A percentile compares a stretch with the other conserved stretches of the same genome.
These are phyloP conservation scores for Isichthys henryi DNA, from an alignment of 2,113 vertebrate species.

Conservation along the genomic window DNA sequence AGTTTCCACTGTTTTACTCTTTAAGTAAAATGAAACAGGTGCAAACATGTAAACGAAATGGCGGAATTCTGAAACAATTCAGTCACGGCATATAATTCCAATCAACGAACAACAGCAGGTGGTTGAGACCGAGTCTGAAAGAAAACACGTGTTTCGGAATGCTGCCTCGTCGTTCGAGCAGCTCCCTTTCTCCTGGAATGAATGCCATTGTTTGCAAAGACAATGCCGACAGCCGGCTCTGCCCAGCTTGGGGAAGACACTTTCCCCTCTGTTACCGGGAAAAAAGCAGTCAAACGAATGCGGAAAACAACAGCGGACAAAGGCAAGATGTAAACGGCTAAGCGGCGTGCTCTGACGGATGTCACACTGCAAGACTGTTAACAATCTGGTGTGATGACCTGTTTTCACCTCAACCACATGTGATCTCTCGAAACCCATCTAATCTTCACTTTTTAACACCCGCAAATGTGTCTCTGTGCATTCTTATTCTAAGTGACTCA, in stretches of 20 bases:
- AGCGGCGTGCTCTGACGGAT: neutral
- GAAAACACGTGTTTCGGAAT: neutral
- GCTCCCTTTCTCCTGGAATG: neutral
- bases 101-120: neutral
- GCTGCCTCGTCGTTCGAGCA: neutral
- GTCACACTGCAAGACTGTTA: neutral
- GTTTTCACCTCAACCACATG: neutral
- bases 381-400: neutral
- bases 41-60: neutral
- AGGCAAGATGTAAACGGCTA: neutral
- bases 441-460: neutral
- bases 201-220: neutral
- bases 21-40: neutral
- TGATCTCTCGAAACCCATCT: neutral
- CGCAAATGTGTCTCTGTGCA: neutral
- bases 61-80: neutral
- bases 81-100: neutral
- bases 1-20: neutral
- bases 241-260: neutral
- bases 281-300: neutral
- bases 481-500: neutral
- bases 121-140: neutral
- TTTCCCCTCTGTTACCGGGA: neutral
- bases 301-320: neutral
- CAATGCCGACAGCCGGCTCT: neutral